A percentile compares a stretch with the other conserved stretches of the same genome.
phyloP scores from a whole-genome alignment of 2,797 vertebrate genomes.

The Gobio occitaniae region DNA sequence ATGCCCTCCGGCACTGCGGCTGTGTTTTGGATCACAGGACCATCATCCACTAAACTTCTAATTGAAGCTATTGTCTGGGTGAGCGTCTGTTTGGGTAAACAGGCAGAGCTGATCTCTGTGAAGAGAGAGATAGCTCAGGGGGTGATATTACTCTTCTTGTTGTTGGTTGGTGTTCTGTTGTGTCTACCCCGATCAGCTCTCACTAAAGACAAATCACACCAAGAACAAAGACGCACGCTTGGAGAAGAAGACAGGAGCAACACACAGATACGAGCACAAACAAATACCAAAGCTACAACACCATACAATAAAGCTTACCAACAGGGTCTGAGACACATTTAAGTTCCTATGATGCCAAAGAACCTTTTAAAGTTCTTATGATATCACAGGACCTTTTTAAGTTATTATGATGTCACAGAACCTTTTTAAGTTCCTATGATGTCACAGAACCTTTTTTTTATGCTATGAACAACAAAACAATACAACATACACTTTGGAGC shows the following conservation, averaged over 20 bases:
- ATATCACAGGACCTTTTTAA: not conserved
- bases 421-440: too few species aligned
- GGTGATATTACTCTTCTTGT: conserved; percentile 34
- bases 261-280: conserved; percentile 41
- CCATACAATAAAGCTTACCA: not conserved
- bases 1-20: conserved; percentile 50
- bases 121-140: conserved; percentile 22
- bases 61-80: conserved; percentile 61
- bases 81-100: conserved; percentile 48
- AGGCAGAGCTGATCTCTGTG: conserved; percentile 34
- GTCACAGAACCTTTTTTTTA: too few species aligned
- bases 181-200: conserved; percentile 73
- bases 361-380: not conserved
- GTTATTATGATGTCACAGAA: not conserved
- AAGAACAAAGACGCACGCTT: conserved; percentile 68
- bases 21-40: conserved; percentile 66
- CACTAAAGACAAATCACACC: conserved; percentile 68
- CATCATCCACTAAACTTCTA: conserved; percentile 52
- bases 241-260: conserved; percentile 55
- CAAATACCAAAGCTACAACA: not conserved
- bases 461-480: too few species aligned
- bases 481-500: too few species aligned
- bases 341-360: not conserved
- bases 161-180: conserved; percentile 69
- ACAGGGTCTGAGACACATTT: not conserved